phyloP scores from a whole-genome alignment of 1,140 invertebrate genomes.

The Drosophila obscura region DNA sequence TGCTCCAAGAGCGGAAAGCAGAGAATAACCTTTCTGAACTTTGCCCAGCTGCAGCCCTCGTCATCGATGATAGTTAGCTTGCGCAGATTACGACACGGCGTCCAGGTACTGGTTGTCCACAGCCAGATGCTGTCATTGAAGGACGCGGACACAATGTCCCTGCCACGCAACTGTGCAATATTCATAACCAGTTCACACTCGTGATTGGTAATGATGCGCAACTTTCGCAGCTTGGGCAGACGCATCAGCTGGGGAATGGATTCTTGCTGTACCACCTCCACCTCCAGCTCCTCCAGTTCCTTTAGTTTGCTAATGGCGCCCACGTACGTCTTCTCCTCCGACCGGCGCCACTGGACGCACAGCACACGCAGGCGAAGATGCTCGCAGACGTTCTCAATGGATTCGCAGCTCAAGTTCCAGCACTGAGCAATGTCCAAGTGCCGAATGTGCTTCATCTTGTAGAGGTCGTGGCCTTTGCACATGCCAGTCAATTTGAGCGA shows the following conservation, averaged over 20 bases:
- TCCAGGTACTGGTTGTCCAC: not conserved
- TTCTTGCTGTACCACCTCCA: slow-evolving; percentile 24
- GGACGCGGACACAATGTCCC: slow-evolving; percentile 21
- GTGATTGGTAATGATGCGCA: slow-evolving; percentile 22
- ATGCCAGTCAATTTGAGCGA: slow-evolving; percentile 29
- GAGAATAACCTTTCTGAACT: slow-evolving; percentile 6
- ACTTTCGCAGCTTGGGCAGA: slow-evolving; percentile 24
- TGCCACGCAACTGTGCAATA: slow-evolving; percentile 18
- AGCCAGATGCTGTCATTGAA: slow-evolving; percentile 28
- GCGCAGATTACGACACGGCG: slow-evolving; percentile 7
- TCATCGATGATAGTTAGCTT: slow-evolving; percentile 27
- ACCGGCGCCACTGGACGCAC: slow-evolving; percentile 23
- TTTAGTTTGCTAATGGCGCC: slow-evolving; percentile 6
- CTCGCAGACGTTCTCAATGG: slow-evolving; percentile 27
- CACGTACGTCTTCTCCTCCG: slow-evolving; percentile 16
- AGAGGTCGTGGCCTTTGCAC: slow-evolving; percentile 19
- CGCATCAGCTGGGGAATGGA: slow-evolving; percentile 9
- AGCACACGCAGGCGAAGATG: slow-evolving; percentile 17
- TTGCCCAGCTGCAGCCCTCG: slow-evolving; percentile 20
- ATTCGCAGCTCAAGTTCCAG: slow-evolving; percentile 19
- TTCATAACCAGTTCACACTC: slow-evolving; percentile 4
- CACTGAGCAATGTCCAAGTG: slow-evolving; percentile 35
- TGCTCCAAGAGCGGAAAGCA: slow-evolving; percentile 29
- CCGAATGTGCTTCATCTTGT: slow-evolving; percentile 18
- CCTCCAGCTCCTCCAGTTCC: slow-evolving; percentile 30